Evolutionary conservation across 2,113 vertebrate species (phyloP).

Genomic region (Silurus glanis): DNA sequence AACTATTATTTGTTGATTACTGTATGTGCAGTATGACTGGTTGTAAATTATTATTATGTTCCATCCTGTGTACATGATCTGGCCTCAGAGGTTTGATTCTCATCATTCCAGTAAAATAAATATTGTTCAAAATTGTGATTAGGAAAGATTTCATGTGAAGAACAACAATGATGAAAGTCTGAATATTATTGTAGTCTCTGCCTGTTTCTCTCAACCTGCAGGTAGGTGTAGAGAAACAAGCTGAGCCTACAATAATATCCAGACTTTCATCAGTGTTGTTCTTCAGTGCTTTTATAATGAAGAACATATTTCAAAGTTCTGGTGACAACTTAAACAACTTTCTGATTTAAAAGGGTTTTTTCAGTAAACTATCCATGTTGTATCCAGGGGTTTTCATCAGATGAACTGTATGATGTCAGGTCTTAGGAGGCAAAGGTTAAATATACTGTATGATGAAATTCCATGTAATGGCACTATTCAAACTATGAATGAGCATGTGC

Average conservation of each 20-base stretch:
- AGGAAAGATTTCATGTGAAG: conserved; percentile 30
- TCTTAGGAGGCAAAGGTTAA: neutral
- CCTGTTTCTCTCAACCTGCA: conserved; percentile 46
- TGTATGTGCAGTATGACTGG: neutral
- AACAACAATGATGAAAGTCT: conserved; percentile 42
- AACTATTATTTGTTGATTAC: conserved; percentile 10
- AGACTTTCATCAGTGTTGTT: conserved; percentile 41
- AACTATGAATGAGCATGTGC: neutral
- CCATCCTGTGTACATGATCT: neutral
- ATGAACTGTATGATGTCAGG: neutral
- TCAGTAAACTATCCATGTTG: conserved; percentile 5
- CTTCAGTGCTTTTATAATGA: conserved; percentile 68
- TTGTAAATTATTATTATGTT: neutral
- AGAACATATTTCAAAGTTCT: conserved; percentile 53
- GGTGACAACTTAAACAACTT: conserved; percentile 14
- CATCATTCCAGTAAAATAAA: conserved; percentile 3
- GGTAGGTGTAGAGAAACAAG: conserved; percentile 57
- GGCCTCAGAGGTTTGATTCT: neutral
- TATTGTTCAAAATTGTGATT: neutral
- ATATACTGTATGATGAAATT: neutral
- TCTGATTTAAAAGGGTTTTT: neutral
- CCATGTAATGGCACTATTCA: neutral
- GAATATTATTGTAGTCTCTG: conserved; percentile 48
- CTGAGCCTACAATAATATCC: conserved; percentile 51
- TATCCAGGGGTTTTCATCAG: conserved; percentile 10